Evolutionary conservation across 2,888 invertebrate genomes (phyloP).

Genomic region (Trichogramma dendrolimi): DNA sequence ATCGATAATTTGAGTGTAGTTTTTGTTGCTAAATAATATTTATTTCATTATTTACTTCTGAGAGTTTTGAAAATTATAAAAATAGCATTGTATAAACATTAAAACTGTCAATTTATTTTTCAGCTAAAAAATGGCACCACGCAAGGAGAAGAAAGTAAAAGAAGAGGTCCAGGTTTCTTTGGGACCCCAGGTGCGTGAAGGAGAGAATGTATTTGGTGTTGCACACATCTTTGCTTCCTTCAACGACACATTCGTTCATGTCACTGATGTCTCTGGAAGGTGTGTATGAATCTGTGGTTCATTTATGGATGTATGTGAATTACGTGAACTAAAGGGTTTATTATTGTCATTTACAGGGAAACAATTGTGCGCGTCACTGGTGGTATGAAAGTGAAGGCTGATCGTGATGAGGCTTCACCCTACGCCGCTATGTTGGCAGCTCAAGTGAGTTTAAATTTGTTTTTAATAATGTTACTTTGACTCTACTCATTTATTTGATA

Average conservation of each 20-base stretch:
- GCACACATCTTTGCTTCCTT: constrained; percentile 99
- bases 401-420: constrained; percentile 99
- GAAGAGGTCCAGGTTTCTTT: constrained; percentile 95
- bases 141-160: constrained; percentile 94
- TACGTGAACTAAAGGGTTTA: not conserved
- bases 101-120: constrained; percentile 1
- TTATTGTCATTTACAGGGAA: constrained; percentile 58
- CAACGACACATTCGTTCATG: constrained; percentile 99
- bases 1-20: too few relatives aligned
- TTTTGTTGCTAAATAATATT: too few relatives aligned
- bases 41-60: too few relatives aligned
- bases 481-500: not conserved
- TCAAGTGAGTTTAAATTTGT: constrained; percentile 62
- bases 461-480: not conserved
- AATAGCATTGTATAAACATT: too few relatives aligned
- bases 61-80: too few relatives aligned
- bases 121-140: constrained; percentile 77
- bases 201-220: constrained; percentile 97
- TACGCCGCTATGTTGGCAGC: constrained; percentile 99
- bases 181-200: constrained; percentile 94
- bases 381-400: constrained; percentile 99
- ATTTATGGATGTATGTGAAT: too few relatives aligned
- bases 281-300: constrained; percentile 42
- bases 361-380: constrained; percentile 93
- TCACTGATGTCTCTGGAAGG: constrained; percentile 96